Evolutionary conservation across 23 tunicate species (phyloP), one percentile per base, ranked within the genome.

Genomic region (Styela plicata): DNA sequence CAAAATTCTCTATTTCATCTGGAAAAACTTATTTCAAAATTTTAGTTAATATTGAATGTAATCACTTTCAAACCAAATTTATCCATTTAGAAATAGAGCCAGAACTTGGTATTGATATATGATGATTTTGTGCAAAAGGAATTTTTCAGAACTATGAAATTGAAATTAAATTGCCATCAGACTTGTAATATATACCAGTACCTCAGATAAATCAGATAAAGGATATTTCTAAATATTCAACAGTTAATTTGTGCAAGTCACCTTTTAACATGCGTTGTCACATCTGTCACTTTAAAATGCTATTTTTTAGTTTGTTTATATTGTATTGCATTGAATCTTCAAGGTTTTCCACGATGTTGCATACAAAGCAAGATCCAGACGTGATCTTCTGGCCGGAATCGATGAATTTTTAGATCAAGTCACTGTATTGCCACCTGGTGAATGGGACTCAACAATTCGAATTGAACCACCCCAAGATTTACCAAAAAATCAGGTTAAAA

Each of bases 291-390:
- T 24, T 74, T 74, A 31, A 25, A 23, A 33, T 75, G 18, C 19
- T 20, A 18, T 57, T 57, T 57, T 18, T 20, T 57, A 18, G 64
- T 18, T 57, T 57, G 64, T 20, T 57, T 57, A 18, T 18, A 18
- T 57, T 20, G 20, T 57, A 18, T 18, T 57, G 64, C 18, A 18
- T 57, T 26, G 24, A 69, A 18, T 33, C 18, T 76, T 37, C 2
- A 68, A 93, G 98, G 89, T 96, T 30, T 96, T 90, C 63, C 99
- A 87, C 31, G 97, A 91, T 33, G 99, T 96, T 0, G 99, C 99
- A 0, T 96, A 96, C 89, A 89, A 90, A 37, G 99, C 99, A 3
- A 86, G 83, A 83, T 85, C 95, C 10, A 73, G 86, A 63, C 37
- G 64, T 10, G 96, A 94, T 78, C 86, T 94, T 18, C 52, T 96